These are phyloP conservation scores for Agapostemon virescens DNA, from an alignment of 2,888 invertebrate species.

Conservation along the genomic window DNA sequence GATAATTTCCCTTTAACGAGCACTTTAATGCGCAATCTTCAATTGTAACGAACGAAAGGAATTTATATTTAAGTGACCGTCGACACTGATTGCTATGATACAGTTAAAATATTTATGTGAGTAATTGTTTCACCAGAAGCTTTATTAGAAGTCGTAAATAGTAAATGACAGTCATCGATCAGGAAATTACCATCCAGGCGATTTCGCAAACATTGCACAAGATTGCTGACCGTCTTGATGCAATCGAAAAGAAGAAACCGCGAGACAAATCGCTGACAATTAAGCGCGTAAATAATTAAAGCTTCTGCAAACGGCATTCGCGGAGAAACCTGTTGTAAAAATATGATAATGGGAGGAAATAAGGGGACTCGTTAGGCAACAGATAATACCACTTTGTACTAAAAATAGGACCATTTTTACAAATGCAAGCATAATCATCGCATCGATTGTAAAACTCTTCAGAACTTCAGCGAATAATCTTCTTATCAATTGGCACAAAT, in stretches of 20 bases:
- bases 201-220: constrained; percentile 35
- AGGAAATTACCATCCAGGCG: constrained; percentile 15
- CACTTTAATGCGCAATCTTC: background rate
- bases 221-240: background rate
- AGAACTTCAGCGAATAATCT: background rate
- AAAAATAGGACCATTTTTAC: background rate
- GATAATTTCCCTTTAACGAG: background rate
- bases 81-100: background rate
- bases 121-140: background rate
- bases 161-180: constrained; percentile 10
- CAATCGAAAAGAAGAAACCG: constrained; percentile 22
- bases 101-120: background rate
- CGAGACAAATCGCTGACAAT: constrained; percentile 32
- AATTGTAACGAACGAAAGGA: background rate
- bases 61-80: background rate
- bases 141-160: background rate
- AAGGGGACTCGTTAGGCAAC: constrained; percentile 17
- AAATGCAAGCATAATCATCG: background rate
- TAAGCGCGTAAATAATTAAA: constrained; percentile 32
- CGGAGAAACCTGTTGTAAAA: constrained; percentile 19
- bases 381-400: background rate
- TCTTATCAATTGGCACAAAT: background rate
- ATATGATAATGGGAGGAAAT: constrained; percentile 6
- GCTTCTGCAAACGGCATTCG: background rate
- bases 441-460: constrained; percentile 8